Base-by-base conservation (phyloP, 2,113 vertebrate species). In the Upupa epops region DNA sequence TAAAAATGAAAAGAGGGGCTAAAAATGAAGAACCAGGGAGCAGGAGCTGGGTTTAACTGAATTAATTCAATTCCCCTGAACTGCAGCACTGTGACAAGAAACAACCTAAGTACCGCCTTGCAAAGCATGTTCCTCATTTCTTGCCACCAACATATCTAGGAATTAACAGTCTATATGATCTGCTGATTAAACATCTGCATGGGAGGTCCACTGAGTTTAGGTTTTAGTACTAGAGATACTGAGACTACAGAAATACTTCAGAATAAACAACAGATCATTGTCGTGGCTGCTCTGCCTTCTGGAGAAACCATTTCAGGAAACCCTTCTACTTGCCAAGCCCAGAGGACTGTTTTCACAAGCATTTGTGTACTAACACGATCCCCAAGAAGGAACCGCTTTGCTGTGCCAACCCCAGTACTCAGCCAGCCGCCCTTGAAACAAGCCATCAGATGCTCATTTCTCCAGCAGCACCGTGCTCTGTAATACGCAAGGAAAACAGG, bases 231-330 rank as follows among this genome's bases (percentile, higher is more conserved):
- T 60, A 52, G n/a, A 17, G 73, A 34, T 51, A 55, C 48, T 21
- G 15, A 29, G 31, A 25, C 18, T 55, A 32, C 22, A 48, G 11
- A 51, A 51, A 48, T 32, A 76, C 42, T 64, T 69, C 2, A 86
- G 72, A 81, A 58, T 49, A 64, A 73, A 48, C 66, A 82, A 21
- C 46, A 8, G 34, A n/a, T 29, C 16, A 45, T 34, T 59, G 40
- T 52, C 58, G 36, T 7, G 52, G 75, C 45, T 70, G 70, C 55
- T 90, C 81, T 84, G 80, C 25, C 48, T 64, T 61, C 55, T 20
- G 45, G 65, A 85, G 66, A 95, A 73, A 65, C 34, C 56, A 22
- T 26, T 54, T 64, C 73, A 48, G 55, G 24, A 83, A 74, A 37
- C 42, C 31, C 18, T 69, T 74, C 37, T 55, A 63, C 28, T 63